Evolutionary conservation across 2,888 invertebrate species (phyloP).

Genomic region (Heteropelma amictum): DNA sequence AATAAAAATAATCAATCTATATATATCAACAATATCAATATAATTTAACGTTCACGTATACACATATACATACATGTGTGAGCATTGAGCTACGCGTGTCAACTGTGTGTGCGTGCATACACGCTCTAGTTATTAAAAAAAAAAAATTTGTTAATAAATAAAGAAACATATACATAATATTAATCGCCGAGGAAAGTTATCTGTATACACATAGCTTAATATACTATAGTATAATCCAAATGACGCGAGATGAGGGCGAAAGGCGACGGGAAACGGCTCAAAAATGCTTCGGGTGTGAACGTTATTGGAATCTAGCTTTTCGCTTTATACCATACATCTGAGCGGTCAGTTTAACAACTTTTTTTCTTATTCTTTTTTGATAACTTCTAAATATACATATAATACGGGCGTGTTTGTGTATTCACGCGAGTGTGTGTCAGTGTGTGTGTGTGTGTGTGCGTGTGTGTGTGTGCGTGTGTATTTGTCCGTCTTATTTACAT

Average conservation of each 20-base stretch:
- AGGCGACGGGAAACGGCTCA: conserved; percentile 23
- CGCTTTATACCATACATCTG: conserved; percentile 60
- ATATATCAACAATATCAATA: conserved; percentile 72
- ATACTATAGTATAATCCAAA: conserved; percentile 55
- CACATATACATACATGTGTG: conserved; percentile 57
- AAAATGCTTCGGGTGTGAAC: conserved; percentile 53
- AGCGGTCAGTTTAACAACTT: conserved; percentile 61
- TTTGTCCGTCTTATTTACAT: conserved; percentile 68
- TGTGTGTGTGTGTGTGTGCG: neutral
- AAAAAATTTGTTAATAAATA: conserved; percentile 76
- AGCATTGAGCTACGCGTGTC: conserved; percentile 51
- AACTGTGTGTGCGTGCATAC: conserved; percentile 56
- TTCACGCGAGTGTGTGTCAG: neutral
- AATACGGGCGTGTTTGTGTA: conserved; percentile 39
- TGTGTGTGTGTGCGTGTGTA: neutral
- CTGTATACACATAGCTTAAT: conserved; percentile 66
- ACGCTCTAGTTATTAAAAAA: conserved; percentile 30
- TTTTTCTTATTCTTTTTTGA: conserved; percentile 39
- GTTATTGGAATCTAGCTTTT: conserved; percentile 37
- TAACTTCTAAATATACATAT: conserved; percentile 61
- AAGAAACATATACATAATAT: conserved; percentile 77
- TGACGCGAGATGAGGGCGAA: conserved; percentile 52
- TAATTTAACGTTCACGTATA: conserved; percentile 53
- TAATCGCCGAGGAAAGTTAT: conserved; percentile 69
- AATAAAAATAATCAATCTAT: conserved; percentile 73